Evolutionary conservation across 2,113 vertebrate species (phyloP).

Genomic region (Sander lucioperca): DNA sequence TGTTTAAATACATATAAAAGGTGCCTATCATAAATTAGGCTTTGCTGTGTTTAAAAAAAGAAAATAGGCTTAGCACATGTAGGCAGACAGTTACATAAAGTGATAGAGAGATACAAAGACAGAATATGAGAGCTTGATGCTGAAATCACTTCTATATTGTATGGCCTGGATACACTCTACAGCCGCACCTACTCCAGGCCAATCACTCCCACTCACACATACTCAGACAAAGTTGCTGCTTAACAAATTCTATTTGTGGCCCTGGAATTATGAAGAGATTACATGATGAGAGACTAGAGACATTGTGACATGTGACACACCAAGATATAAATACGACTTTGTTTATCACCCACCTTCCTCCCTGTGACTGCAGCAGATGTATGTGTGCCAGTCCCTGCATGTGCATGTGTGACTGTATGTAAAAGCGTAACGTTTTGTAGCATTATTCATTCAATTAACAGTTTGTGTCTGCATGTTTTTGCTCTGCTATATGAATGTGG

Average conservation of each 20-base stretch:
- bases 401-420: background rate
- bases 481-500: conserved; percentile 21
- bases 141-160: background rate
- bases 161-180: conserved; percentile 2
- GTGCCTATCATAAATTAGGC: background rate
- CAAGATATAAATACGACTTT: conserved; percentile 56
- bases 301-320: conserved; percentile 45
- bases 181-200: background rate
- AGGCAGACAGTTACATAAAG: background rate
- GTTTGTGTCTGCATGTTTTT: conserved; percentile 15
- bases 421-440: conserved; percentile 2
- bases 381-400: background rate
- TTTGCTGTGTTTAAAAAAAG: background rate
- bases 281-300: conserved; percentile 32
- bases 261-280: conserved; percentile 21
- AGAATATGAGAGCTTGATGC: background rate
- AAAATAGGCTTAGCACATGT: background rate
- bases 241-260: conserved; percentile 37
- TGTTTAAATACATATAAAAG: background rate
- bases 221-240: conserved; percentile 21
- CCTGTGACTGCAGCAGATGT: background rate
- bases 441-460: background rate
- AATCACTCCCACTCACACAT: conserved; percentile 3
- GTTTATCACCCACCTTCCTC: conserved; percentile 48
- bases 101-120: background rate